These are phyloP conservation scores for Ellobius talpinus DNA, from an alignment of 2,113 vertebrate genomes.

Conservation along the genomic window DNA sequence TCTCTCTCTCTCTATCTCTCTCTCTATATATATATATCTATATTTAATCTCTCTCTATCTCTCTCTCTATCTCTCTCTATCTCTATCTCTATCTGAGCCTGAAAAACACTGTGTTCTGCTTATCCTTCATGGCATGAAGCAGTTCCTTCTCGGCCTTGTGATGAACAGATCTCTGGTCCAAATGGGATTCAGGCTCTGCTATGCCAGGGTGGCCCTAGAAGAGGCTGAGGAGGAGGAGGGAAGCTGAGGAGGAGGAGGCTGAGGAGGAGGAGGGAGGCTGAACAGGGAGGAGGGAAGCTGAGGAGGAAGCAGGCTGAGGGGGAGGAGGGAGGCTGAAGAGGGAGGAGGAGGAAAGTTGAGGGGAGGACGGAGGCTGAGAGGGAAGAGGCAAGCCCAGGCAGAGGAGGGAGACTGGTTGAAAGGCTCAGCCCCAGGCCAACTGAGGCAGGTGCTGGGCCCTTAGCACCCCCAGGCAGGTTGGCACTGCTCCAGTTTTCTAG, in stretches of 20 bases:
- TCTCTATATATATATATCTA: not conserved
- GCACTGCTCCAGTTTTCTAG: constrained; percentile 15
- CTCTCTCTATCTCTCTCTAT: not conserved
- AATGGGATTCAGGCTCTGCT: constrained; percentile 68
- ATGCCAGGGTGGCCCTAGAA: constrained; percentile 34
- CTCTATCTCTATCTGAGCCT: not conserved
- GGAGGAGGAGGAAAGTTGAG: not conserved
- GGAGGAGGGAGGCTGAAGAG: not conserved
- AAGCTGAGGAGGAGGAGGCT: not conserved
- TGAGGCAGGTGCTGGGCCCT: not conserved
- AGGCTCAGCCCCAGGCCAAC: not conserved
- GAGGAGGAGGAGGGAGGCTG: too few relatives aligned
- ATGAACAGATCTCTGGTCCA: constrained; percentile 21
- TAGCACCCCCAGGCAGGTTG: not conserved
- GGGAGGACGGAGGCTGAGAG: not conserved
- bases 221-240: not conserved
- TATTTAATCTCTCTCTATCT: not conserved
- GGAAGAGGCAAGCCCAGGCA: not conserved
- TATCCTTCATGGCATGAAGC: not conserved
- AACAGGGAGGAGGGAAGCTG: not conserved
- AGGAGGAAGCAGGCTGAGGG: not conserved
- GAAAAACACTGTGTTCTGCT: constrained; percentile 67
- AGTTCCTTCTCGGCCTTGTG: constrained; percentile 23
- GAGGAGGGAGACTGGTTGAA: too few relatives aligned
- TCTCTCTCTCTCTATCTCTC: too few relatives aligned